phyloP scores from a whole-genome alignment of 1,140 invertebrate species.

The Centruroides vittatus region DNA sequence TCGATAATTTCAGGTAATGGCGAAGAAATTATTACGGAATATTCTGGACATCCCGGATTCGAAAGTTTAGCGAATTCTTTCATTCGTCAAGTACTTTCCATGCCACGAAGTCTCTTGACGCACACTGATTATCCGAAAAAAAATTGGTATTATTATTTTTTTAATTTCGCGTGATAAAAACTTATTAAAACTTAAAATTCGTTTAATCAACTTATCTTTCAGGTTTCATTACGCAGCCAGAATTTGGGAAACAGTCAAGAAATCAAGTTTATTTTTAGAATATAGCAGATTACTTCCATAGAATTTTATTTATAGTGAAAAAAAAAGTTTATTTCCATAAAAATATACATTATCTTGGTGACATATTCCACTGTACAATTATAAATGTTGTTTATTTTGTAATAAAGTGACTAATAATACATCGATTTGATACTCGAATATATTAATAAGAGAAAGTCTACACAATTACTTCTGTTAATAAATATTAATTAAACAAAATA shows the following conservation, averaged over 20 bases:
- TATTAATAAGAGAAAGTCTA: too few relatives aligned
- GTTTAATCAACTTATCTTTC: slow-evolving; percentile 13
- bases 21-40: slow-evolving; percentile 28
- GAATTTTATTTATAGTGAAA: too few relatives aligned
- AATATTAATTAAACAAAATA: too few relatives aligned
- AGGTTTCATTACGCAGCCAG: slow-evolving; percentile 62
- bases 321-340: background rate
- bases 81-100: slow-evolving; percentile 49
- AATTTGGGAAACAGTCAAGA: slow-evolving; percentile 66
- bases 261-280: slow-evolving; percentile 64
- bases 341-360: background rate
- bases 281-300: slow-evolving; percentile 53
- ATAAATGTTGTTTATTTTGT: too few relatives aligned
- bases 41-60: slow-evolving; percentile 49
- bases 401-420: too few relatives aligned
- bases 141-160: slow-evolving; percentile 46
- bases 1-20: slow-evolving; percentile 5
- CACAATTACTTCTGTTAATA: too few relatives aligned
- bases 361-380: too few relatives aligned
- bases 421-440: too few relatives aligned
- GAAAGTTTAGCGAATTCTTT: slow-evolving; percentile 46
- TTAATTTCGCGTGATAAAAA: background rate
- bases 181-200: slow-evolving; percentile 4
- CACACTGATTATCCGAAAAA: slow-evolving; percentile 49
- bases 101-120: slow-evolving; percentile 46